Percentiles rank a stretch among this genome's conserved stretches.
These are phyloP conservation scores for Alloscopus bannaensis DNA, from an alignment of 2,888 invertebrate species.

Conservation along the genomic window DNA sequence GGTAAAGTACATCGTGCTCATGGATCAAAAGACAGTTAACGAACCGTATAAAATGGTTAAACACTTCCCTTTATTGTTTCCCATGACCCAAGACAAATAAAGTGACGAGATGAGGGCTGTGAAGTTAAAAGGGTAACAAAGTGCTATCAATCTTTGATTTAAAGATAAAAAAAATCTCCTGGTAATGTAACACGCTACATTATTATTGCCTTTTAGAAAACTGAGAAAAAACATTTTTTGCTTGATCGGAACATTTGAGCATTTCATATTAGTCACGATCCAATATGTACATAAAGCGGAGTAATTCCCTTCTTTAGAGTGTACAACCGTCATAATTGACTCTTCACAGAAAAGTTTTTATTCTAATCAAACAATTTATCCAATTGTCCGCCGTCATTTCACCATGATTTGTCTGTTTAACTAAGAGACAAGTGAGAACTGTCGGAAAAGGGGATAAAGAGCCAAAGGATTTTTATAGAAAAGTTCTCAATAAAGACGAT, in stretches of 20 bases:
- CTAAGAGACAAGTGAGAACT: conserved; percentile 28
- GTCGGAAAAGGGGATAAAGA: conserved; percentile 20
- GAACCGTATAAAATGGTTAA: conserved; percentile 14
- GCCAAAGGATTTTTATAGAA: neutral
- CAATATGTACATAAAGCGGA: no score
- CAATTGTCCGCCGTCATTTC: conserved; percentile 49
- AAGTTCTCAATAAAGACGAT: no score
- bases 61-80: conserved; percentile 44
- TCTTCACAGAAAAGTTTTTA: no score
- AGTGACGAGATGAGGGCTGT: neutral
- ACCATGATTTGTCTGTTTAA: conserved; percentile 57
- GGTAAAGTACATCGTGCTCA: conserved; percentile 48
- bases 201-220: no score
- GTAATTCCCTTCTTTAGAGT: no score
- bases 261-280: conserved; percentile 53
- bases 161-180: no score
- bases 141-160: no score
- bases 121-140: no score
- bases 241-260: conserved; percentile 16
- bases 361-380: conserved; percentile 50
- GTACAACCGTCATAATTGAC: no score
- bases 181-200: no score
- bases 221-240: neutral
- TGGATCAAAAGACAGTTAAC: conserved; percentile 29
- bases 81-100: conserved; percentile 54